A percentile compares a stretch with the other conserved stretches of the same genome.
These are phyloP conservation scores for Atta cephalotes DNA, from an alignment of 1,140 invertebrate species.

Conservation along the genomic window DNA sequence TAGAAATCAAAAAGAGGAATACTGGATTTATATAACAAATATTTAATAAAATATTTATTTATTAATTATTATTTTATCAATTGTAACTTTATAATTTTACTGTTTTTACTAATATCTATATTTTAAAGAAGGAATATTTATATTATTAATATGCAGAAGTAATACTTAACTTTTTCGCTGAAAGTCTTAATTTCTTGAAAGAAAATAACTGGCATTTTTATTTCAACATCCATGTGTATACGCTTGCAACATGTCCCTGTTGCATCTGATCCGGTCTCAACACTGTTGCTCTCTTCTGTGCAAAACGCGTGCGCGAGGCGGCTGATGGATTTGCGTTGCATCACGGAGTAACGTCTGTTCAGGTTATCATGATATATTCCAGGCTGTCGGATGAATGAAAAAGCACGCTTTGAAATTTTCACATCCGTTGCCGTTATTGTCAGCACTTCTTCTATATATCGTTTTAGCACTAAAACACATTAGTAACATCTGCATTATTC, in stretches of 20 bases:
- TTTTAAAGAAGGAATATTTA: neutral
- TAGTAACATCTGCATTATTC: neutral
- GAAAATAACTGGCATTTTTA: neutral
- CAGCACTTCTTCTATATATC: conserved; percentile 3
- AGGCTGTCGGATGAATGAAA: conserved; percentile 26
- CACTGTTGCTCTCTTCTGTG: conserved; percentile 21
- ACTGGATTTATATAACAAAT: neutral
- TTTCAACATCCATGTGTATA: neutral
- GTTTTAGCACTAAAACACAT: neutral
- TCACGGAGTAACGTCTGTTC: conserved; percentile 48
- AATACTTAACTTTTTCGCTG: neutral
- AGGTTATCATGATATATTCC: conserved; percentile 33
- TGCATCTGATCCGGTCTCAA: conserved; percentile 24
- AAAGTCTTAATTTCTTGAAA: neutral
- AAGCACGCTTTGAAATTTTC: conserved; percentile 43
- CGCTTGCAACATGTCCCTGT: conserved; percentile 14
- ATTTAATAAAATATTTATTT: neutral
- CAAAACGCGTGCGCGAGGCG: conserved; percentile 17
- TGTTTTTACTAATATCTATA: neutral
- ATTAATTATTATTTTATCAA: neutral
- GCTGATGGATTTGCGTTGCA: neutral
- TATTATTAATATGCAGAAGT: neutral
- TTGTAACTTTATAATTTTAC: neutral
- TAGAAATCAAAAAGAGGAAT: neutral
- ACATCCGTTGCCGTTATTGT: conserved; percentile 23